Base-by-base conservation (phyloP, 1,140 invertebrate species). In the Globodera rostochiensis region DNA sequence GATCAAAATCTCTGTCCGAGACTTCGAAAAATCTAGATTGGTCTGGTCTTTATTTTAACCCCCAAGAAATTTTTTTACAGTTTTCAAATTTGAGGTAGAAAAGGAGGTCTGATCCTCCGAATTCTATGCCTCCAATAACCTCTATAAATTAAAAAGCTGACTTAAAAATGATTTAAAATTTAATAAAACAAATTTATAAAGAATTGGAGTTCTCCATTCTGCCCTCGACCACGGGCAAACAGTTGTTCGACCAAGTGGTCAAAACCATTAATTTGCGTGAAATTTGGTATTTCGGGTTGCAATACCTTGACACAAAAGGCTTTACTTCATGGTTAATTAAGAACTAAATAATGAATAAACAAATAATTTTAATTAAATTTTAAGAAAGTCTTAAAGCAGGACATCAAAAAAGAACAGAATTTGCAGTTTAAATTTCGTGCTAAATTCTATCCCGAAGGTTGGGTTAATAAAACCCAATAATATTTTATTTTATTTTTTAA, bases 391-490 rank as follows among this genome's bases (percentile, higher is more conserved):
- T 53, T 82, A 6, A 94, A 93, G 92, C 95, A 98, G 92, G 95
- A 97, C 92, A 94, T 98, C 79, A 97, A 96, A 91, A 98, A 98
- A 91, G 96, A 98, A 91, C 95, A 95, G 88, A 96, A 96, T 60
- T 92, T 98, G 79, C 95, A 97, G 90, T 99, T 99, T 92, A 97
- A 97, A 91, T 99, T 99, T 92, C 94, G 97, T 85, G 97, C 97
- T 90, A 99, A 99, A 93, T 99, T 99, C 92, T 99, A 97, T 91
- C 98, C 98, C 1, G 98, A 99, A 92, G 97, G 99, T 92, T 97
- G 98, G 45, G 94, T 96, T 98, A 90, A 97, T 99, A 92, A 93
- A n/a, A n/a, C n/a, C 99, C 76, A 98, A n/a, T 50, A 75, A 21
- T 66, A 74, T n/a, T 25, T 71, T 80, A 19, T 84, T 64, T 36